A percentile compares a stretch with the other conserved stretches of the same genome.
phyloP scores from a whole-genome alignment of 1,140 invertebrate species.

The Archivesica marissinica region DNA sequence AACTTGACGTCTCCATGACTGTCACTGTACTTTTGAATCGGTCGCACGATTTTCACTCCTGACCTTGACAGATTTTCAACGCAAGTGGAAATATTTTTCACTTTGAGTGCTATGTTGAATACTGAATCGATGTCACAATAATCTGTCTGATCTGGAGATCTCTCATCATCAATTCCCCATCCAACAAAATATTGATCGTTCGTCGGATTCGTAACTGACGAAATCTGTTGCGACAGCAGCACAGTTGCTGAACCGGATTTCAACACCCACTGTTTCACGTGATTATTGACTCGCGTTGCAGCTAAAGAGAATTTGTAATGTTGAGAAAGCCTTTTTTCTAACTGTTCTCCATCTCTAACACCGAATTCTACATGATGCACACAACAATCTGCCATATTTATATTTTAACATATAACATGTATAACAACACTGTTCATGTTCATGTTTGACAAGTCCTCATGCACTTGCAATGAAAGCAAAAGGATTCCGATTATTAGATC shows the following conservation, averaged over 20 bases:
- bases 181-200: slow-evolving; percentile 63
- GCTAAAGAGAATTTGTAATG: slow-evolving; percentile 82
- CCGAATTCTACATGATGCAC: slow-evolving; percentile 86
- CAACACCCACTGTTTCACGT: slow-evolving; percentile 82
- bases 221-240: slow-evolving; percentile 81
- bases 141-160: background rate
- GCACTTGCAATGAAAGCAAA: too few relatives aligned
- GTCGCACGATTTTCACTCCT: slow-evolving; percentile 76
- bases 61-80: slow-evolving; percentile 72
- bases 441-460: background rate
- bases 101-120: slow-evolving; percentile 85
- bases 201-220: background rate
- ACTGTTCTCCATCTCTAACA: slow-evolving; percentile 76
- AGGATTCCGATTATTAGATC: too few relatives aligned
- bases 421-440: too few relatives aligned
- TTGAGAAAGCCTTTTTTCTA: slow-evolving; percentile 71
- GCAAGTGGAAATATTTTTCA: slow-evolving; percentile 81
- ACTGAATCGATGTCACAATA: slow-evolving; percentile 80
- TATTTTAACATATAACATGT: background rate
- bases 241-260: slow-evolving; percentile 80
- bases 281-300: slow-evolving; percentile 75
- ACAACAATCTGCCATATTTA: slow-evolving; percentile 56
- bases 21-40: slow-evolving; percentile 75
- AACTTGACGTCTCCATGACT: slow-evolving; percentile 80
- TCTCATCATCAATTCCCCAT: background rate